phyloP scores from a whole-genome alignment of 2,113 vertebrate species.

The Tylochromis polylepis region DNA sequence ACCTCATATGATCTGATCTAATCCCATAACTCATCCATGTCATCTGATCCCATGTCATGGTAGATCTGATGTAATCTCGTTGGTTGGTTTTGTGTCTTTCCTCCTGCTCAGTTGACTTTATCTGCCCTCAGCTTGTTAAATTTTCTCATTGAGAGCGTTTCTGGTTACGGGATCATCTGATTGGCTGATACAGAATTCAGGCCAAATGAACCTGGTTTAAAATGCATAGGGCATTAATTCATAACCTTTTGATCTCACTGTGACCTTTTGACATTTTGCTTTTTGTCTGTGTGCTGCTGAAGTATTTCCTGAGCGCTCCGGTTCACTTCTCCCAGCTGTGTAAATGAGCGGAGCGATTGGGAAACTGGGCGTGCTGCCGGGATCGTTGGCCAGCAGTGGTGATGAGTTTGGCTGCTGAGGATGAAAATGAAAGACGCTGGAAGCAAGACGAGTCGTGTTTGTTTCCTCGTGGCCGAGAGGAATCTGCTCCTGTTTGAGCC shows the following conservation, averaged over 20 bases:
- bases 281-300: neutral
- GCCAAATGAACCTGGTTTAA: neutral
- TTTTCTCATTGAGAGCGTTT: neutral
- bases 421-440: neutral
- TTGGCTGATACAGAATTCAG: neutral
- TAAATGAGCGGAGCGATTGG: neutral
- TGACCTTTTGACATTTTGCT: neutral
- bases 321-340: neutral
- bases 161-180: accelerated
- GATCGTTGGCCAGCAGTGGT: neutral
- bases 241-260: neutral
- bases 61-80: neutral
- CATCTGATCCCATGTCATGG: neutral
- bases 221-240: neutral
- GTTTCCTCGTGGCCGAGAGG: neutral
- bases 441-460: neutral
- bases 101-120: neutral
- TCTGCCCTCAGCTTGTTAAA: neutral
- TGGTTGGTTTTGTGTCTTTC: neutral
- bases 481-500: neutral
- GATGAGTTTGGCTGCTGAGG: neutral
- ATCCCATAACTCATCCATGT: neutral
- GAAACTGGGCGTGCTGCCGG: neutral
- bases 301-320: neutral
- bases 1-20: neutral